Evolutionary conservation across 2,797 vertebrate genomes (phyloP).

Genomic region (Hemibagrus guttatus): DNA sequence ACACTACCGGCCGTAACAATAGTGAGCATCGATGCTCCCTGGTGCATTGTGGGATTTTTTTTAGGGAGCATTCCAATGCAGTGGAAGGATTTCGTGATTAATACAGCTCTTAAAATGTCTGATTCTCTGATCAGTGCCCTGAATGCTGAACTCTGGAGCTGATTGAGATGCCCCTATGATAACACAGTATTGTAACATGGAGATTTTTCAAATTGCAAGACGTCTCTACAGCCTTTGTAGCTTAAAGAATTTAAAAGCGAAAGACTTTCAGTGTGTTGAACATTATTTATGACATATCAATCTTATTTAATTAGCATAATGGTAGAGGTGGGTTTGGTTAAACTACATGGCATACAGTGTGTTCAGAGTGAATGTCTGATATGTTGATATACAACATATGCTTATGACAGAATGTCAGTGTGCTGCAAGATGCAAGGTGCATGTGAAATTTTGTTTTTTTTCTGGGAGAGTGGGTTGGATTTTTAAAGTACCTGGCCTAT

Average conservation of each 20-base stretch:
- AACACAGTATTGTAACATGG: neutral
- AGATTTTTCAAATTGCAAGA: neutral
- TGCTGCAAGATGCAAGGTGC: neutral
- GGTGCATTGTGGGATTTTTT: no score
- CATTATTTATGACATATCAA: conserved; percentile 6
- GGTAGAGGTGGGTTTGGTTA: neutral
- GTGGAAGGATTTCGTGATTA: no score
- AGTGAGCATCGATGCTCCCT: no score
- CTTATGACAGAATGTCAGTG: neutral
- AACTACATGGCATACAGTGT: neutral
- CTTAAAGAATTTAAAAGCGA: neutral
- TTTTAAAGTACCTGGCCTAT: neutral
- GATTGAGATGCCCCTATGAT: no score
- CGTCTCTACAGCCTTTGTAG: neutral
- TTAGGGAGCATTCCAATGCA: no score
- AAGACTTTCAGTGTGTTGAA: neutral
- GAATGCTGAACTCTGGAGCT: no score
- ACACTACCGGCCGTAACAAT: no score
- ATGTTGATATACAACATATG: neutral
- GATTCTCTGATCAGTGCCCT: no score
- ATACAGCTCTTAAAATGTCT: no score
- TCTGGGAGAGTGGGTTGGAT: neutral
- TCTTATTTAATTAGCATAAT: conserved; percentile 4
- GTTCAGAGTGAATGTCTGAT: neutral
- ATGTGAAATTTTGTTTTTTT: neutral